Evolutionary conservation across 2,113 vertebrate genomes (phyloP).

Genomic region (Burhinus oedicnemus): DNA sequence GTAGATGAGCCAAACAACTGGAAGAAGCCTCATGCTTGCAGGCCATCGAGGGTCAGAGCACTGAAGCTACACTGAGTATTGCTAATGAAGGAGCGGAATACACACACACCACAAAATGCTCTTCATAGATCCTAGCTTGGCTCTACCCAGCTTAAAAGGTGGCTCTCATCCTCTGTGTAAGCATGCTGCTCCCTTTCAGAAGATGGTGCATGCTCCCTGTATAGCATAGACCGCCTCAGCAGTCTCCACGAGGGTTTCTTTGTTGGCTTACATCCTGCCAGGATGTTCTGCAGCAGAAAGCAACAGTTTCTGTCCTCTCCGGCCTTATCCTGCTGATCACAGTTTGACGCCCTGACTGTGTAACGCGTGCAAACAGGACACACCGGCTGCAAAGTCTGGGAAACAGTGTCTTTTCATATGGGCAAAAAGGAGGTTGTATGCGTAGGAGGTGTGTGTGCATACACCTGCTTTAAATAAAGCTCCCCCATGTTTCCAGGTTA

Average conservation of each 20-base stretch:
- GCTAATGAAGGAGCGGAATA: not conserved
- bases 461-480: not conserved
- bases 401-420: not conserved
- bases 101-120: not conserved
- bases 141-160: not conserved
- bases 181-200: not conserved
- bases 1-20: not conserved
- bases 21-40: not conserved
- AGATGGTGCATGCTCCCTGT: not conserved
- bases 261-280: not conserved
- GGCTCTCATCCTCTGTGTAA: not conserved
- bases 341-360: not conserved
- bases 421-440: not conserved
- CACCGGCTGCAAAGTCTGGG: not conserved
- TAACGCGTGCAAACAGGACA: not conserved
- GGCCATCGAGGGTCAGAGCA: not conserved
- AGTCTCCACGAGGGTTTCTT: not conserved
- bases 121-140: not conserved
- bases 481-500: not conserved
- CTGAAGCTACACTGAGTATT: rapidly evolving
- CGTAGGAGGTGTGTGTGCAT: rapidly evolving
- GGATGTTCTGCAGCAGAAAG: not conserved
- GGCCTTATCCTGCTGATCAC: not conserved
- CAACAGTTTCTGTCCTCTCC: not conserved
- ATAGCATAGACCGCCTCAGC: not conserved